Conservation (phyloP, 2,797 vertebrate species). For the Garrulus glandarius region DNA sequence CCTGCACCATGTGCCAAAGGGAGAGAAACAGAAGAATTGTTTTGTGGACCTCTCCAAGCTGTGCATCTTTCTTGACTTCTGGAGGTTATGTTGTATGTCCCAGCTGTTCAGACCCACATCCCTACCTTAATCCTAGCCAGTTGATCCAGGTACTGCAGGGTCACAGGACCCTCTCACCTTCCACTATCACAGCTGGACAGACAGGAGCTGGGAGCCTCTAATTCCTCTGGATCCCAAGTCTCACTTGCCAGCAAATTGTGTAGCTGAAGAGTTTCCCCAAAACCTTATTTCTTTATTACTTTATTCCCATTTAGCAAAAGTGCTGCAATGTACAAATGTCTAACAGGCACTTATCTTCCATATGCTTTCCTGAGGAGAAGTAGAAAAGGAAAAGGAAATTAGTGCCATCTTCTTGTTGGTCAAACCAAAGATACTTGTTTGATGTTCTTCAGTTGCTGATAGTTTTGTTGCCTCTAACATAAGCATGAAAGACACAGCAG, state of each 20-base stretch:
- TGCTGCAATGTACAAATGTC: background rate
- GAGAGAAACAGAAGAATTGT: background rate
- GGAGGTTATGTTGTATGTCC: background rate
- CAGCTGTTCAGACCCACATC: background rate
- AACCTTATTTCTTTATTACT: background rate
- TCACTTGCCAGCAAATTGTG: background rate
- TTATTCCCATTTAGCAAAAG: background rate
- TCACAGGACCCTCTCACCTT: background rate
- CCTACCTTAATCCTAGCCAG: background rate
- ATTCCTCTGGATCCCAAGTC: background rate
- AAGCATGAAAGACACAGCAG: background rate
- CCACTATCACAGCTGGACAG: background rate
- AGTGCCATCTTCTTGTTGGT: background rate
- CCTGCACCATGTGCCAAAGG: background rate
- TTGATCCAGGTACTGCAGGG: background rate
- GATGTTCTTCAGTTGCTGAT: background rate
- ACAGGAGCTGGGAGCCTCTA: background rate
- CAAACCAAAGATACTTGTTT: background rate
- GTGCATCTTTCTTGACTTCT: background rate
- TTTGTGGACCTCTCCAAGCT: background rate
- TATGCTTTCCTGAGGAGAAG: background rate
- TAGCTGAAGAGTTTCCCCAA: background rate
- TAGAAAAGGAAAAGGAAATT: constrained; percentile 28
- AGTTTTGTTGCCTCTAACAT: background rate
- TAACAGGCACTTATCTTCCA: background rate